Evolutionary conservation across 1,140 invertebrate genomes (phyloP), one percentile per base, ranked within the genome.

Genomic region (Sipha flava): DNA sequence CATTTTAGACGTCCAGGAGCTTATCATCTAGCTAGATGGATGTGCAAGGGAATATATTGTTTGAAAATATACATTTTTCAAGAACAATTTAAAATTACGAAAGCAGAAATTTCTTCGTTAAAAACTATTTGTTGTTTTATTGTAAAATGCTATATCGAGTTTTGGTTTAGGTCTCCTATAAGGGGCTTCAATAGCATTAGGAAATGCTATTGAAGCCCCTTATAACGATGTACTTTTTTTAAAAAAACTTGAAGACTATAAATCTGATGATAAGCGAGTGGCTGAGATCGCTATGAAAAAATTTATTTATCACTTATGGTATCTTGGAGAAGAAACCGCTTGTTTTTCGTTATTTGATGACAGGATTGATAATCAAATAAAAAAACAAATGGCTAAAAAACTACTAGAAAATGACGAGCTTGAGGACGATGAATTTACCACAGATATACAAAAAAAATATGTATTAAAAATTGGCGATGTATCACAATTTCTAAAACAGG

Each of bases 301-400:
- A 47, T 72, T 0, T 49, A 72, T 47, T 31, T 18, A 31, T 26
- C 68, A 72, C n/a, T 72, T 72, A 49, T 72, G 68, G 68, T 72
- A 72, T 40, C 68, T 47, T 29, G 45, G 23, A 18, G 68, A 72
- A 49, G 68, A 72, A 72, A 72, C 45, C 16, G 40, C 68, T 72
- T 47, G 40, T 45, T 72, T 72, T 43, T 72, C 43, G 16, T 72
- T 47, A 26, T 72, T 72, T 72, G 59, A 37, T 64, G 59, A 64
- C n/a, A 31, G 29, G 6, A 64, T 64, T 64, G 34, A 64, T 37
- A 64, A 64, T 64, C 14, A 64, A n/a, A 18, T 37, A n/a, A 64
- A 64, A 64, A 34, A 64, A 64, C 18, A n/a, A 34, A 64, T 64
- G 59, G n/a, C n/a, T 64, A 37, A 64, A 64, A 37, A 34, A 64